Percentiles rank a stretch among this genome's conserved stretches.
phyloP scores from a whole-genome alignment of 2,888 invertebrate genomes.

The Mechanitis messenoides region DNA sequence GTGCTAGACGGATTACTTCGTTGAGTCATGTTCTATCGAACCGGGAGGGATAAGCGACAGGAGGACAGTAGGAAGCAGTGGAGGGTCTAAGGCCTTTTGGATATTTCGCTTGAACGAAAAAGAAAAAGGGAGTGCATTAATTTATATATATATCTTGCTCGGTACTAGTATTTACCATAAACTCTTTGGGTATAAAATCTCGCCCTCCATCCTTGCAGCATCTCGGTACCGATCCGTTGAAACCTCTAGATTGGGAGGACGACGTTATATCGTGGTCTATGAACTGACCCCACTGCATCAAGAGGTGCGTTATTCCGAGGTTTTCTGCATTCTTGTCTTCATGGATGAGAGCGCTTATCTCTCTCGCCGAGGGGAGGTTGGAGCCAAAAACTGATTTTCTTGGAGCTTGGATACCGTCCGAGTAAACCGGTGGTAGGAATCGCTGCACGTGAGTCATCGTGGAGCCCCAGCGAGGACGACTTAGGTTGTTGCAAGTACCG shows the following conservation, averaged over 20 bases:
- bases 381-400: constrained; percentile 77
- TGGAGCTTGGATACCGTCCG: constrained; percentile 81
- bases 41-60: too few species aligned
- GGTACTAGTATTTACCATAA: constrained; percentile 68
- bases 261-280: constrained; percentile 92
- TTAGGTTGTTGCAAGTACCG: constrained; percentile 92
- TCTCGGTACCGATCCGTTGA: constrained; percentile 86
- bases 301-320: constrained; percentile 83
- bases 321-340: constrained; percentile 79
- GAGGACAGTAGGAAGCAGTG: too few species aligned
- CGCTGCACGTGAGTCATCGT: constrained; percentile 89
- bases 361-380: constrained; percentile 84
- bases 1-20: constrained; percentile 71
- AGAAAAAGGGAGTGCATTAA: too few species aligned
- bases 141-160: too few species aligned
- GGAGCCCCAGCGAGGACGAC: constrained; percentile 86
- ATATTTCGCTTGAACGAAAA: too few species aligned
- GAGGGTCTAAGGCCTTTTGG: too few species aligned
- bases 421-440: constrained; percentile 87
- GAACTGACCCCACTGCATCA: constrained; percentile 95
- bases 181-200: constrained; percentile 77
- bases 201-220: constrained; percentile 82
- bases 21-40: too few species aligned
- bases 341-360: constrained; percentile 81
- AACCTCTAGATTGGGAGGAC: constrained; percentile 84